Evolutionary conservation across 37 sponge, comb jelly and placozoan species (phyloP), one percentile per base, ranked within the genome.

Genomic region (Dysidea cf. avara): DNA sequence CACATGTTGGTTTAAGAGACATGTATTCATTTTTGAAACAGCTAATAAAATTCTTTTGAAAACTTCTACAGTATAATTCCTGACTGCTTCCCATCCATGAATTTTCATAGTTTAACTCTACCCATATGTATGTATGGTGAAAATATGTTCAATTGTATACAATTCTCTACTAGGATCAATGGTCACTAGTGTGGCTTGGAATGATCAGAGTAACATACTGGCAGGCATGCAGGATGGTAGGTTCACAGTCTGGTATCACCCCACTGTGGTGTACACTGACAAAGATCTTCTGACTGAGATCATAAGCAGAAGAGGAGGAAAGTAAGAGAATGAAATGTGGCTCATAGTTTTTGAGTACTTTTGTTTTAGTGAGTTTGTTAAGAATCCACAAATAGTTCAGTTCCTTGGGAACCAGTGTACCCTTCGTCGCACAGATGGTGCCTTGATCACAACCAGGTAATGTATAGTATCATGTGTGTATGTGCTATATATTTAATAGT

Each of bases 211-310:
- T 65, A 90, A 96, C 77, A 93, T 96, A 73, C 68, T 96, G 74
- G 94, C 91, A 18, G 85, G 85, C 32, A 73, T 92, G 69, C 86
- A 86, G 51, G 94, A 96, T 49, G 79, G 71, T 50, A 80, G 58
- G 49, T 82, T 92, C 50, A 81, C 87, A 17, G 86, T 87, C 33
- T 96, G 97, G 97, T 92, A 86, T 75, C 72, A 93, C 66, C 97
- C 97, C 2, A 60, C 64, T 20, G 91, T 89, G 35, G 94, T 87
- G 51, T 86, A 80, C 78, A 73, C 84, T 43, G 93, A 96, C 75
- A 83, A 72, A 34, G 94, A 93, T 64, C 83, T 96, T 1, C 83
- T 96, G 0, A 83, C 78, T 3, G 80, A 63, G 25, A 96, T 85
- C 17, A 34, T 61, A 29, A 39, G 83, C 11, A 32, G 30, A 53